Percentiles rank a stretch among this genome's conserved stretches.
Evolutionary conservation across 2,113 vertebrate genomes (phyloP).

Genomic region (Pluvianellus socialis): DNA sequence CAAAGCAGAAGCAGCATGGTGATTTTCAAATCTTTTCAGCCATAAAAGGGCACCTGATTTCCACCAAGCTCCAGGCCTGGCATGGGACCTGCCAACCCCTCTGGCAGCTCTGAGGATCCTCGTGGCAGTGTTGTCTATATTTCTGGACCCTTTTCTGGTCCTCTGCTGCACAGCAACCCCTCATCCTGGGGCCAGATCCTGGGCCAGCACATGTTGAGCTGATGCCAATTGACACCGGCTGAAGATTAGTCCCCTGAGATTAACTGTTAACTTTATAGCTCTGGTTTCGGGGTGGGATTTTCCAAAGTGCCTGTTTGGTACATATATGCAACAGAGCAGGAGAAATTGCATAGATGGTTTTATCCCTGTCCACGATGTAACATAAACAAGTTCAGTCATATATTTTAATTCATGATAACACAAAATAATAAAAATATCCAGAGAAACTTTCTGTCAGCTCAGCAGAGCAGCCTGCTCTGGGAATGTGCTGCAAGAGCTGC

Average conservation of each 20-base stretch:
- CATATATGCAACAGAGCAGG: background rate
- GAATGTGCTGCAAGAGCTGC: background rate
- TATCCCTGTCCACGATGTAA: background rate
- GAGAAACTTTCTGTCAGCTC: background rate
- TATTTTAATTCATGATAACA: background rate
- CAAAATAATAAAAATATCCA: background rate
- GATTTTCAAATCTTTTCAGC: background rate
- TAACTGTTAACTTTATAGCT: background rate
- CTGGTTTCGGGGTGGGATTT: background rate
- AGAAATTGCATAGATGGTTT: background rate
- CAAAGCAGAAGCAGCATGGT: background rate
- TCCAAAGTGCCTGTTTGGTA: background rate
- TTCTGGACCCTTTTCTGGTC: background rate
- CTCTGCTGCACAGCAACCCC: background rate
- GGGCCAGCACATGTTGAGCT: background rate
- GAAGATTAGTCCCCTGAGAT: background rate
- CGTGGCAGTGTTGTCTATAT: rapidly evolving
- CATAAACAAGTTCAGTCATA: background rate
- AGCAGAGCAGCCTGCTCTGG: background rate
- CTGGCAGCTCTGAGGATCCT: background rate
- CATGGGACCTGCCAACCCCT: background rate
- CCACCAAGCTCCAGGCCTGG: background rate
- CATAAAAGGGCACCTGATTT: background rate
- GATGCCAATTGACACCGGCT: background rate
- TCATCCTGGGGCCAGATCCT: background rate